phyloP scores from a whole-genome alignment of 2,113 vertebrate species.

The Mionectes macconnelli region DNA sequence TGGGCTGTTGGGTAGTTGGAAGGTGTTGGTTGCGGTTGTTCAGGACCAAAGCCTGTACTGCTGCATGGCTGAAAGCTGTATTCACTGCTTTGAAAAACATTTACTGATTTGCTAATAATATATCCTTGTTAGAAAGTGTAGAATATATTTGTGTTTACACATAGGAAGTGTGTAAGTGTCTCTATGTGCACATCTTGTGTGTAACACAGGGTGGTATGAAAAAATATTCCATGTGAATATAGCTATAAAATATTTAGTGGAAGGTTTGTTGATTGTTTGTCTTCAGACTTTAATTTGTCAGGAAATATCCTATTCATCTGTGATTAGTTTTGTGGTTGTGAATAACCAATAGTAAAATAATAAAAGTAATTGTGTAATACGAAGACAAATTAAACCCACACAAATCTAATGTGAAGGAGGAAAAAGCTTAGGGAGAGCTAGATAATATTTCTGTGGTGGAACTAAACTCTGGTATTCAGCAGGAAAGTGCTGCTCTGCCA shows the following conservation, averaged over 20 bases:
- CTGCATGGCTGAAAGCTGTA: background rate
- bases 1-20: background rate
- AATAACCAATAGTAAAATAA: conserved; percentile 45
- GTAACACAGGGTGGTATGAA: background rate
- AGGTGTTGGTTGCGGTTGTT: background rate
- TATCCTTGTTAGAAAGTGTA: background rate
- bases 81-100: fast-evolving
- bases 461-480: background rate
- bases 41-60: background rate
- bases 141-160: background rate
- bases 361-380: conserved; percentile 35
- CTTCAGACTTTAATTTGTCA: conserved; percentile 39
- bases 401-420: background rate
- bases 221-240: background rate
- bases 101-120: background rate
- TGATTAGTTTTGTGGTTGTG: conserved; percentile 43
- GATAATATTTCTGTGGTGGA: background rate
- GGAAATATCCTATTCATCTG: conserved; percentile 37
- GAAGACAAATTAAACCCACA: conserved; percentile 45
- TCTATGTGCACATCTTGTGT: background rate
- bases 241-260: conserved; percentile 27
- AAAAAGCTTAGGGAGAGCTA: background rate
- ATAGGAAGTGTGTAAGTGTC: background rate
- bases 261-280: conserved; percentile 23
- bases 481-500: background rate